Evolutionary conservation across 2,888 invertebrate genomes (phyloP), one percentile per base, ranked within the genome.

Genomic region (Byasa hedistus): DNA sequence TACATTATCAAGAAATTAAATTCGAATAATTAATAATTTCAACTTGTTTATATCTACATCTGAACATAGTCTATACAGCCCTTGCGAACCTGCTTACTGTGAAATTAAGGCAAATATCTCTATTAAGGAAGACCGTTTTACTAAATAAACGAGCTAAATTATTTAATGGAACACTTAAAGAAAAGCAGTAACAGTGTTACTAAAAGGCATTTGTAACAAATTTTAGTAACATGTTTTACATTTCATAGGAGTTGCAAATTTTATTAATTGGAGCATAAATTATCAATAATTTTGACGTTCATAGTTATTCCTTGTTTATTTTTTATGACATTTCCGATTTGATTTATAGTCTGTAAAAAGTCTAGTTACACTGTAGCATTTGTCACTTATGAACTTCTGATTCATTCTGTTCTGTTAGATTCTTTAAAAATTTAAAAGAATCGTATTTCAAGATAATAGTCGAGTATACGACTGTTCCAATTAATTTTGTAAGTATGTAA

Each of bases 311-410:
- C 3, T 17, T 44, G 17, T 44, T 44, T 44, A 44, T 19, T 44
- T 44, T 44, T 44, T 17, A 19, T 44, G 44, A 44, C 44, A 19
- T 44, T 44, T 44, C 32, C 17, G 44, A 44, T 44, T 44, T 19
- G 4, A 21, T 5, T 52, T 52, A 21, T 21, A 52, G 22, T 21
- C 61, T 61, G 61, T 61, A 22, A 21, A 32, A 27, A 19, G 5
- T 60, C n/a, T 56, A 2, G 36, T 22, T 61, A 32, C 52, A 54
- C 19, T 61, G 58, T 63, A 56, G 51, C 36, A 57, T 21, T 68
- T 71, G 72, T 70, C 72, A 70, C 70, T 70, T 71, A 55, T 64
- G 62, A 66, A 70, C 68, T 69, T 62, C 55, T 62, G 44, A 56
- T 62, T 62, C 60, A 66, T 69, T 70, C 69, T 68, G 61, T 69